These are phyloP conservation scores for Leptobrachium leishanense DNA, from an alignment of 2,113 vertebrate genomes.

Conservation along the genomic window DNA sequence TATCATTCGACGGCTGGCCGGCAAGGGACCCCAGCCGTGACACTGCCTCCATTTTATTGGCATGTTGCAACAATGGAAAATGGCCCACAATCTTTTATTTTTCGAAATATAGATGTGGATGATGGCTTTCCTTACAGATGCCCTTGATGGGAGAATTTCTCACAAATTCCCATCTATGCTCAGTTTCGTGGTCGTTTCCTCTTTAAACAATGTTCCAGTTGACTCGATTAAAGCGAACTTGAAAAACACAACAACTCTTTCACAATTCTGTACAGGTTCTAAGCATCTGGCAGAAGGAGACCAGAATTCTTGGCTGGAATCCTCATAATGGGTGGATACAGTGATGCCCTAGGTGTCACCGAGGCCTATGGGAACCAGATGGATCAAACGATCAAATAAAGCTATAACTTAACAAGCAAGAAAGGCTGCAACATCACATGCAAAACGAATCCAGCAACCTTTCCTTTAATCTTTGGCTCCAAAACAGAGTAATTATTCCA, in stretches of 20 bases:
- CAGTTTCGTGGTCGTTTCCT: too few species aligned
- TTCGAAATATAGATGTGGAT: too few species aligned
- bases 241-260: slow-evolving; percentile 48
- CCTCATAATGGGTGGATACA: slow-evolving; percentile 55
- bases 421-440: slow-evolving; percentile 1
- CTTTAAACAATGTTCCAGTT: not conserved
- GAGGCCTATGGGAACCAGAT: slow-evolving; percentile 55
- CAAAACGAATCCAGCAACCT: not conserved
- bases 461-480: not conserved
- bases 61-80: too few species aligned
- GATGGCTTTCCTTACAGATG: too few species aligned
- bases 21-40: too few species aligned
- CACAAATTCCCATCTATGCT: too few species aligned
- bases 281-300: slow-evolving; percentile 56
- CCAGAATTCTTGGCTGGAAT: slow-evolving; percentile 42
- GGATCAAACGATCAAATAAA: slow-evolving; percentile 54
- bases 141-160: too few species aligned
- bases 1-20: too few species aligned
- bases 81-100: too few species aligned
- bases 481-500: not conserved
- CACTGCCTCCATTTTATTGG: too few species aligned
- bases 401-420: slow-evolving; percentile 55
- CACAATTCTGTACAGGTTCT: slow-evolving; percentile 48
- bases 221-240: slow-evolving; percentile 46
- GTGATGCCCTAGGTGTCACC: slow-evolving; percentile 56